Conservation (phyloP, 2,888 invertebrate species). For the Conistra vaccinii region DNA sequence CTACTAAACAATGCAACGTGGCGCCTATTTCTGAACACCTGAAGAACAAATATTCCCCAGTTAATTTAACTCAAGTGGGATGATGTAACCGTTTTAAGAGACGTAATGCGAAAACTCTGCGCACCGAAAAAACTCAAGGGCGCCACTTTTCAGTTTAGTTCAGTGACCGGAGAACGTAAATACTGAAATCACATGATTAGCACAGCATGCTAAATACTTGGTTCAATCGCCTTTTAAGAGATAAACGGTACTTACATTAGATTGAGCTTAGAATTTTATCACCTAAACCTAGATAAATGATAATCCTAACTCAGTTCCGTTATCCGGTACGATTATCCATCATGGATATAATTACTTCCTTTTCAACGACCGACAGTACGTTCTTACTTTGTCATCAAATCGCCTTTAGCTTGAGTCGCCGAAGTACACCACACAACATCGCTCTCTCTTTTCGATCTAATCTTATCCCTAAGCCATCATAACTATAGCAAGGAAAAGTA, state of each 20-base stretch:
- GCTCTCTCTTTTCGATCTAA: not conserved
- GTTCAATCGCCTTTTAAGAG: constrained; percentile 32
- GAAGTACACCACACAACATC: constrained; percentile 19
- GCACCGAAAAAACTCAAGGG: constrained; percentile 53
- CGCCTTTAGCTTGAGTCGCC: not conserved
- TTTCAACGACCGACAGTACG: constrained; percentile 12
- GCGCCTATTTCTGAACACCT: constrained; percentile 20
- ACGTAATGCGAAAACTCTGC: constrained; percentile 32
- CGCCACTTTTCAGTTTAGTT: constrained; percentile 47
- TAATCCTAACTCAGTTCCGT: not conserved
- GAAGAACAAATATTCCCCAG: constrained; percentile 21
- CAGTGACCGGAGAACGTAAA: constrained; percentile 47
- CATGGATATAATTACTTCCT: constrained; percentile 20
- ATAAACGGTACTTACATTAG: not conserved
- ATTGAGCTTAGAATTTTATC: not conserved
- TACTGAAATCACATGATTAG: constrained; percentile 49
- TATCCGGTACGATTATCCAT: constrained; percentile 4
- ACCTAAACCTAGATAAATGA: not conserved
- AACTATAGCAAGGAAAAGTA: not conserved
- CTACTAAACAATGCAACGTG: constrained; percentile 8
- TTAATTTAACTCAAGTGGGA: constrained; percentile 55
- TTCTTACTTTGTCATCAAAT: not conserved
- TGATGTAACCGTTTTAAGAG: constrained; percentile 54
- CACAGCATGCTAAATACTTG: constrained; percentile 19
- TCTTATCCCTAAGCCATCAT: not conserved